A percentile compares a stretch with the other conserved stretches of the same genome.
Evolutionary conservation across 2,797 vertebrate genomes (phyloP).

Genomic region (Neoniphon sammara): DNA sequence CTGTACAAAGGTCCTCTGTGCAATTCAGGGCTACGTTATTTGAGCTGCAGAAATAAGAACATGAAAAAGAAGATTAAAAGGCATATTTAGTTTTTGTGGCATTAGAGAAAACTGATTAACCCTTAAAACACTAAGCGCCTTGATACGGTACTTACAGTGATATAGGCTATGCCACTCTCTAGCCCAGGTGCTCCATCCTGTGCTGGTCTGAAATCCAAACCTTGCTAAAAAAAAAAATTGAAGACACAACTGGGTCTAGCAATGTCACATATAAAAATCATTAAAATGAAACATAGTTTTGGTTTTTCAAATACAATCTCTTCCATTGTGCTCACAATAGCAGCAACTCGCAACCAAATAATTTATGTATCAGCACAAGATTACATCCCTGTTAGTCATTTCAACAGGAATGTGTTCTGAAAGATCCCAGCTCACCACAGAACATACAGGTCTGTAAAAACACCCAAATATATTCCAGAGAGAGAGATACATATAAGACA

Average conservation of each 20-base stretch:
- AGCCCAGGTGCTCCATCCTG: conserved; percentile 64
- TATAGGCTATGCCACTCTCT: conserved; percentile 69
- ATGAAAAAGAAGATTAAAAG: conserved; percentile 21
- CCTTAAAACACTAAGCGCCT: too few species aligned
- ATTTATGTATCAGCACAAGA: conserved; percentile 11
- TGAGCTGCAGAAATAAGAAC: conserved; percentile 60
- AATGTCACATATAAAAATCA: neutral
- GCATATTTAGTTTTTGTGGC: neutral
- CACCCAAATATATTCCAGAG: conserved; percentile 1
- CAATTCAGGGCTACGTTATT: conserved; percentile 35
- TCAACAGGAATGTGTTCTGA: conserved; percentile 27
- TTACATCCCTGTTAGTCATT: neutral
- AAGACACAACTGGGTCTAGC: conserved; percentile 19
- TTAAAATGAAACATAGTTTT: neutral
- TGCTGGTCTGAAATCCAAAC: conserved; percentile 41
- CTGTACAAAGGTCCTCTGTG: neutral
- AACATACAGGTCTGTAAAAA: neutral
- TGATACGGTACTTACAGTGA: conserved; percentile 73
- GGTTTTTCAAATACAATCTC: conserved; percentile 41
- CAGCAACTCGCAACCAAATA: conserved; percentile 1
- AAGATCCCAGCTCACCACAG: neutral
- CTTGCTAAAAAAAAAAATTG: conserved; percentile 61
- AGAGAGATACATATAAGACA: neutral
- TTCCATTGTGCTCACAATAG: conserved; percentile 16
- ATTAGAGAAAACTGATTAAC: neutral